Conservation (phyloP, 2,113 vertebrate genomes). For the Eubucco bourcierii region DNA sequence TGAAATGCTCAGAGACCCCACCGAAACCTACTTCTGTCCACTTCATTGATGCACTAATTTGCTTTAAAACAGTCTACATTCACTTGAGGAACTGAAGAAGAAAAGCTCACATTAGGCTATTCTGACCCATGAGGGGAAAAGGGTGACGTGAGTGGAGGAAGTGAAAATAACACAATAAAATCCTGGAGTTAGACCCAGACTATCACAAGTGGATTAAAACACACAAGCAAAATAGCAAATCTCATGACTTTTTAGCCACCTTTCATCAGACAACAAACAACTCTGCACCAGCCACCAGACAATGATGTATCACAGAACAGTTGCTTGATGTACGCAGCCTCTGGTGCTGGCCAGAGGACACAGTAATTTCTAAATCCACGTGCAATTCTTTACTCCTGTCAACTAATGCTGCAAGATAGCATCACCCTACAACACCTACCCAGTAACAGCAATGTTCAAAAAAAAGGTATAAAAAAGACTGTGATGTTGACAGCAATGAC, state of each 20-base stretch:
- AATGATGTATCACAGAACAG: background rate
- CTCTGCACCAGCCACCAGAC: background rate
- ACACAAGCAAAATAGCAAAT: background rate
- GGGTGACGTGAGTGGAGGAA: background rate
- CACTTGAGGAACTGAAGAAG: slow-evolving; percentile 24
- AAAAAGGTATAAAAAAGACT: background rate
- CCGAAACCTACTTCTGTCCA: slow-evolving; percentile 47
- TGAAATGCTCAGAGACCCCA: slow-evolving; percentile 71
- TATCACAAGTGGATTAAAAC: background rate
- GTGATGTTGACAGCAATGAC: background rate
- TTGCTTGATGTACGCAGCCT: background rate
- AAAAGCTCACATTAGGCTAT: background rate
- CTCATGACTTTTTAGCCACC: background rate
- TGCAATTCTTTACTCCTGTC: background rate
- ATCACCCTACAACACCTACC: background rate
- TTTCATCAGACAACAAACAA: background rate
- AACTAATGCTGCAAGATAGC: background rate
- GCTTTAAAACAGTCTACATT: slow-evolving; percentile 39
- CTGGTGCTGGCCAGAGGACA: background rate
- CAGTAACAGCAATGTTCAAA: background rate
- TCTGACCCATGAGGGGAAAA: background rate
- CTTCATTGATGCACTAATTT: slow-evolving; percentile 61
- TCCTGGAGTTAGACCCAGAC: background rate
- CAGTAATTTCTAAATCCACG: background rate
- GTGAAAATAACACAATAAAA: background rate